Evolutionary conservation across 1,140 invertebrate species (phyloP).

Genomic region (Drosophila lini): DNA sequence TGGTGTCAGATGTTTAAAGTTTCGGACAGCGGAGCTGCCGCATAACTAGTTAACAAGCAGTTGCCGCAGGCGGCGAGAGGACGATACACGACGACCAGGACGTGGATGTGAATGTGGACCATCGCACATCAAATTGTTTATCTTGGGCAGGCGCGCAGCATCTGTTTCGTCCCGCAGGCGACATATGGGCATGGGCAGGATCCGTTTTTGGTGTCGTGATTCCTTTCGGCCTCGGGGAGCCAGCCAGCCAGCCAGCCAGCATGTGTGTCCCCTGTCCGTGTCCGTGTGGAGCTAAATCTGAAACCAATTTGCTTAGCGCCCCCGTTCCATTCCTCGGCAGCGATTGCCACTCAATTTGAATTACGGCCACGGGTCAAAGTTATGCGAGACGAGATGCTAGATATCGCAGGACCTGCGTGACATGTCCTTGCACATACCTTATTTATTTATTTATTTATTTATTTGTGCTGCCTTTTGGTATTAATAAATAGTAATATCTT

Average conservation of each 20-base stretch:
- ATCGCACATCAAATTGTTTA: slow-evolving; percentile 61
- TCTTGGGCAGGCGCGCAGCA: slow-evolving; percentile 62
- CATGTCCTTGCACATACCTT: not conserved
- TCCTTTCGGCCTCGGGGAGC: slow-evolving; percentile 49
- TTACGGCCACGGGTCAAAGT: slow-evolving; percentile 41
- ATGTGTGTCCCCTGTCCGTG: not conserved
- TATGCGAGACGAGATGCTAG: slow-evolving; percentile 6
- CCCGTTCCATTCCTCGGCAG: slow-evolving; percentile 11
- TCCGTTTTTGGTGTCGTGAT: slow-evolving; percentile 44
- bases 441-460: not conserved
- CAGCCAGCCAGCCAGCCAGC: not conserved
- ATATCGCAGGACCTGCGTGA: slow-evolving; percentile 16
- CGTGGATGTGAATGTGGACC: not conserved
- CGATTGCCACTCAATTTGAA: slow-evolving; percentile 57
- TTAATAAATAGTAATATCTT: slow-evolving; percentile 5
- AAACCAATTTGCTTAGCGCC: slow-evolving; percentile 74
- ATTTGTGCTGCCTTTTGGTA: not conserved
- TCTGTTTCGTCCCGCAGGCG: slow-evolving; percentile 57
- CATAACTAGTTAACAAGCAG: slow-evolving; percentile 62
- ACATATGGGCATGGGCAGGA: slow-evolving; percentile 22
- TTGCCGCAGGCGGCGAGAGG: slow-evolving; percentile 28
- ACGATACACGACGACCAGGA: not conserved
- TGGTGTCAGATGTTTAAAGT: slow-evolving; percentile 67
- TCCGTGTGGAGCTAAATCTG: slow-evolving; percentile 54
- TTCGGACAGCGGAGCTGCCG: slow-evolving; percentile 40